These are phyloP conservation scores for Philopedon plagiatum DNA, from an alignment of 2,888 invertebrate genomes.

Conservation along the genomic window DNA sequence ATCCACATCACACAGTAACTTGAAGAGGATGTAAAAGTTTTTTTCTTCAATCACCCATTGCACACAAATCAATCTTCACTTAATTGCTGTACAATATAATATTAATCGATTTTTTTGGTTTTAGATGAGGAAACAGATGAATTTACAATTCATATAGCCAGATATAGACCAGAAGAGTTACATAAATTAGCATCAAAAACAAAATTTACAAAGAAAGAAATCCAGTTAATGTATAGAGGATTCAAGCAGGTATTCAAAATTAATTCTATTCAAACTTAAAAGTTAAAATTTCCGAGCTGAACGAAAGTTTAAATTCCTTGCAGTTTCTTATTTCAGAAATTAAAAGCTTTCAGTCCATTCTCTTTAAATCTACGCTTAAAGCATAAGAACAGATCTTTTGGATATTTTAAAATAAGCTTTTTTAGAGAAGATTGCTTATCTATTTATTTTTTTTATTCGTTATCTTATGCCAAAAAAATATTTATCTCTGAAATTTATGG, in stretches of 20 bases:
- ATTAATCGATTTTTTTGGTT: conserved; percentile 64
- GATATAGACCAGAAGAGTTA: conserved; percentile 87
- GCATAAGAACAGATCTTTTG: neutral
- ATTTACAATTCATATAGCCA: conserved; percentile 73
- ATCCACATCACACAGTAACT: too few species aligned
- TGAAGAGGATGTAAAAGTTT: too few species aligned
- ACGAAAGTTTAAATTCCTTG: neutral
- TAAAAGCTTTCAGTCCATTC: neutral
- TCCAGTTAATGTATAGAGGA: conserved; percentile 91
- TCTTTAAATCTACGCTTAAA: neutral
- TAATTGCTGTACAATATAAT: too few species aligned
- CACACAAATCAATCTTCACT: too few species aligned
- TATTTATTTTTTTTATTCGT: conserved; percentile 1
- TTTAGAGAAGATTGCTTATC: neutral
- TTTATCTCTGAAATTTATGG: too few species aligned
- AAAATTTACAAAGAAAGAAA: conserved; percentile 86
- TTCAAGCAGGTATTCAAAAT: conserved; percentile 82
- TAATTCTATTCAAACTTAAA: neutral
- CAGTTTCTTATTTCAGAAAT: neutral
- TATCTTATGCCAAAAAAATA: too few species aligned
- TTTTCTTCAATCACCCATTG: too few species aligned
- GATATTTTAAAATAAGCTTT: neutral
- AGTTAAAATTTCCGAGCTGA: neutral
- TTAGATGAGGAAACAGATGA: conserved; percentile 83
- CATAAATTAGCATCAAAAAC: conserved; percentile 83